Conservation (phyloP, 2,113 vertebrate genomes). For the Malaclemys terrapin region DNA sequence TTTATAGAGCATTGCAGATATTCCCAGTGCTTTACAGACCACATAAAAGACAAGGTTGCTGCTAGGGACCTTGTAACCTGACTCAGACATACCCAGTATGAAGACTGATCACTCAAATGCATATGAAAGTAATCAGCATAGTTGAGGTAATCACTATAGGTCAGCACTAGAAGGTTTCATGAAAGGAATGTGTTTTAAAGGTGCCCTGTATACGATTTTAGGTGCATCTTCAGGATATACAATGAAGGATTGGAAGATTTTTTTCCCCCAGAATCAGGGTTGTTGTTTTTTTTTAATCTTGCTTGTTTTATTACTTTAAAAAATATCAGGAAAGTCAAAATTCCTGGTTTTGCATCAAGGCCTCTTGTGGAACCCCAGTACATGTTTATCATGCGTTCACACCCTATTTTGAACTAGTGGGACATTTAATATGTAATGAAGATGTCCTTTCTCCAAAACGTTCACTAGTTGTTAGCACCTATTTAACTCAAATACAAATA, state of each 20-base stretch:
- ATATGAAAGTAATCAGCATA: background rate
- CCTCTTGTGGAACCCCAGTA: background rate
- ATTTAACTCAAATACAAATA: background rate
- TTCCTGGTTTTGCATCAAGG: background rate
- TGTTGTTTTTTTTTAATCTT: background rate
- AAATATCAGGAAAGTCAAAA: background rate
- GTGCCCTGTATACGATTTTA: background rate
- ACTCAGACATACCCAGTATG: background rate
- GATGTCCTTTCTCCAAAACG: background rate
- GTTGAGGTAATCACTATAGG: slow-evolving; percentile 7
- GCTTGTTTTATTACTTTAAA: background rate
- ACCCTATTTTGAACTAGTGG: background rate
- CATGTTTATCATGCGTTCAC: background rate
- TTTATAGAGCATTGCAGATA: background rate
- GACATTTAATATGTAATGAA: background rate
- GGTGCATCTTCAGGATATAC: slow-evolving; percentile 9
- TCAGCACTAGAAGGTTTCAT: background rate
- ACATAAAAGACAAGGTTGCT: background rate
- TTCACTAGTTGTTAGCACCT: background rate
- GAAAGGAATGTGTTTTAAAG: background rate
- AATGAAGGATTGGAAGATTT: background rate
- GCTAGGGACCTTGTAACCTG: slow-evolving; percentile 9
- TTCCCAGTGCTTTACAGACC: background rate
- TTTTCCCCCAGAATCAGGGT: background rate
- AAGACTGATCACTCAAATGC: slow-evolving; percentile 52